Evolutionary conservation across 1,140 invertebrate genomes (phyloP).

Genomic region (Chelonus insularis): DNA sequence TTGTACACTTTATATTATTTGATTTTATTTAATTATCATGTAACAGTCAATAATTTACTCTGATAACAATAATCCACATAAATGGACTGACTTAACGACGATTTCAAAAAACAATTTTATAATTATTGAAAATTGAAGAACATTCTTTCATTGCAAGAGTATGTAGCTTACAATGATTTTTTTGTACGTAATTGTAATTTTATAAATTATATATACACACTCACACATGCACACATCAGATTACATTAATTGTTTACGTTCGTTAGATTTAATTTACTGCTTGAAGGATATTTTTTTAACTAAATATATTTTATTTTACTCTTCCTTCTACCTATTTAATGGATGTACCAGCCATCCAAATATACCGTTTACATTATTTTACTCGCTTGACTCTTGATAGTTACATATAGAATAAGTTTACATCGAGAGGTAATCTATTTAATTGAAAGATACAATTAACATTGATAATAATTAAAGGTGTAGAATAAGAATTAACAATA

Average conservation of each 20-base stretch:
- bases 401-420: background rate
- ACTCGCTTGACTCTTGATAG: background rate
- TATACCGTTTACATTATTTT: background rate
- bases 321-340: too few relatives aligned
- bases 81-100: background rate
- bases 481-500: background rate
- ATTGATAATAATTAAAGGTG: background rate
- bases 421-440: too few relatives aligned
- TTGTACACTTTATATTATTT: conserved; percentile 3
- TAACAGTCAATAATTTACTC: background rate
- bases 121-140: background rate
- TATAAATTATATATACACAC: background rate
- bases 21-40: conserved; percentile 2
- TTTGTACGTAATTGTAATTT: background rate
- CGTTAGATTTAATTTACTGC: too few relatives aligned
- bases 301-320: too few relatives aligned
- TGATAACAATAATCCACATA: conserved; percentile 1
- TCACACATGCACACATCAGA: background rate
- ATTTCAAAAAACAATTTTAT: background rate
- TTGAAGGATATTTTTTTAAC: too few relatives aligned
- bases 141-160: background rate
- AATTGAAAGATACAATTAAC: conserved; percentile 2
- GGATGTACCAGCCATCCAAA: conserved; percentile 24
- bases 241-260: background rate
- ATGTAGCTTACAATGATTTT: background rate